Evolutionary conservation across 2,113 vertebrate species (phyloP).

Genomic region (Pelodiscus sinensis): DNA sequence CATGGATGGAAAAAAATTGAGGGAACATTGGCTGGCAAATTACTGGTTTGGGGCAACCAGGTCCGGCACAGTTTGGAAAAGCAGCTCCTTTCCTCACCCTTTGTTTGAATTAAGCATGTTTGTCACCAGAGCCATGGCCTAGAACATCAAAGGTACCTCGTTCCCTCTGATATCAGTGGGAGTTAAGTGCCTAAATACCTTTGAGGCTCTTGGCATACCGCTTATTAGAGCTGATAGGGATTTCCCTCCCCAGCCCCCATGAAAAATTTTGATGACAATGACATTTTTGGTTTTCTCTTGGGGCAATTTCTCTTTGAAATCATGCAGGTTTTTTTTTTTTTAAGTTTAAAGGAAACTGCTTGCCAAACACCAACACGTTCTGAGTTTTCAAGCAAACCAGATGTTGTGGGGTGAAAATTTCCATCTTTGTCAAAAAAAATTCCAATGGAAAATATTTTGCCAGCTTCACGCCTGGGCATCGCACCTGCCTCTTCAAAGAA

Average conservation of each 20-base stretch:
- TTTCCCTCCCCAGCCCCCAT: rapidly evolving
- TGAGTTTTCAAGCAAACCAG: not conserved
- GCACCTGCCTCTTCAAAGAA: not conserved
- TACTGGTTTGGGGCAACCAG: not conserved
- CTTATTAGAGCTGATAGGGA: constrained; percentile 31
- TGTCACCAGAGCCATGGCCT: not conserved
- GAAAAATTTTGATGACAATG: constrained; percentile 19
- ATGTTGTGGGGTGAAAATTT: not conserved
- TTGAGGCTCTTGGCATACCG: constrained; percentile 15
- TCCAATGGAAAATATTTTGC: not conserved
- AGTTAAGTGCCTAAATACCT: not conserved
- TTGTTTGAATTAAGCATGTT: not conserved
- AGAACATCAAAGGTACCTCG: not conserved
- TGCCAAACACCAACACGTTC: not conserved
- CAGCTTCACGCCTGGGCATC: not conserved
- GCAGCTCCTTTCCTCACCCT: not conserved
- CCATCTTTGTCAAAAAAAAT: not conserved
- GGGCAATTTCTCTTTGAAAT: constrained; percentile 38
- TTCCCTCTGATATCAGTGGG: rapidly evolving
- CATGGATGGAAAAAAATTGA: too few species aligned
- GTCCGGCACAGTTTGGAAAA: not conserved
- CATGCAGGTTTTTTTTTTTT: not conserved
- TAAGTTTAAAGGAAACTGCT: not conserved
- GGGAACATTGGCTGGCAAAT: not conserved
- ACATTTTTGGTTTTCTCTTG: not conserved